These are phyloP conservation scores for Ceriagrion tenellum DNA, from an alignment of 2,888 invertebrate species.

Conservation along the genomic window DNA sequence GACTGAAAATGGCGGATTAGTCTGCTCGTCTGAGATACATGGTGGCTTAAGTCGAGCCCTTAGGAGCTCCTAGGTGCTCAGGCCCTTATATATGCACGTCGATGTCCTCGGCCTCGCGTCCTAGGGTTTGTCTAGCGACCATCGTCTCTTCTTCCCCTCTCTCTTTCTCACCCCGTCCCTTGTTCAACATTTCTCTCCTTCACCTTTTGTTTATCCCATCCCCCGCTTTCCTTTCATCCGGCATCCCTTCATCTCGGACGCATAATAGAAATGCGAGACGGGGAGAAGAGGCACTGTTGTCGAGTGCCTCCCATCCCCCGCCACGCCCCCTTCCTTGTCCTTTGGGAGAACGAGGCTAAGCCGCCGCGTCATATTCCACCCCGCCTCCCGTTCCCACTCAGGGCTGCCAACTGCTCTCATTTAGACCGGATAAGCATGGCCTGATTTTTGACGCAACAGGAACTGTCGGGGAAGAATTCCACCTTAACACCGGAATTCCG, in stretches of 20 bases:
- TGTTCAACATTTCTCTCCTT: not conserved
- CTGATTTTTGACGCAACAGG: too few relatives aligned
- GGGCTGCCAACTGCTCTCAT: too few relatives aligned
- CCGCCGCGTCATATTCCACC: not conserved
- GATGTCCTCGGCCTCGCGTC: not conserved
- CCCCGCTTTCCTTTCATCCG: not conserved
- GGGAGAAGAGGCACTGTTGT: not conserved
- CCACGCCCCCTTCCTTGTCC: not conserved
- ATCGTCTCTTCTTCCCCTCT: not conserved
- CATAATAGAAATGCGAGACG: constrained; percentile 10
- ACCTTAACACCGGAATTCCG: too few relatives aligned
- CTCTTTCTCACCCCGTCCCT: not conserved
- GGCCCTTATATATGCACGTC: too few relatives aligned
- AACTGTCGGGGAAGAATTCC: too few relatives aligned
- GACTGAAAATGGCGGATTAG: too few relatives aligned
- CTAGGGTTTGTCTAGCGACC: not conserved
- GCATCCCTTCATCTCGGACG: constrained; percentile 18
- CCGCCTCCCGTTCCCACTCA: too few relatives aligned
- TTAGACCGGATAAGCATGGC: too few relatives aligned
- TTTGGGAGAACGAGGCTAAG: not conserved
- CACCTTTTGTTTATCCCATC: not conserved
- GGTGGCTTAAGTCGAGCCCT: too few relatives aligned
- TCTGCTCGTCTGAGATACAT: too few relatives aligned
- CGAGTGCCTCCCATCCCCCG: not conserved
- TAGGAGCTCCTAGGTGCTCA: too few relatives aligned